These are phyloP conservation scores for Potamarius usumacintae DNA, from an alignment of 2,113 vertebrate genomes.

Conservation along the genomic window DNA sequence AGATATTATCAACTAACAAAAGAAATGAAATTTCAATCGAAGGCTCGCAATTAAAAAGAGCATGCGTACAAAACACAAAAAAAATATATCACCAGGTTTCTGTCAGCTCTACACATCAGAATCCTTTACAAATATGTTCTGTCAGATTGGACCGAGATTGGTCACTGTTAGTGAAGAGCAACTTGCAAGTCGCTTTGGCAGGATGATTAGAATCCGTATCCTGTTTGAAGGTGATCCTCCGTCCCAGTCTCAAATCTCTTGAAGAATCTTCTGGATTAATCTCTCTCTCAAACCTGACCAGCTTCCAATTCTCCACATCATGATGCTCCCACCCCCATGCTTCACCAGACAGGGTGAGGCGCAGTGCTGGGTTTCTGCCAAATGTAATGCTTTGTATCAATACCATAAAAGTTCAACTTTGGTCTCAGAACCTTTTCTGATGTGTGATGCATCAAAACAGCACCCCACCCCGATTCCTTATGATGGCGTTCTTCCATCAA, in stretches of 20 bases:
- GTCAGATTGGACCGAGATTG: background rate
- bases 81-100: background rate
- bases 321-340: background rate
- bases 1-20: background rate
- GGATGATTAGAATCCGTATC: background rate
- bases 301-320: background rate
- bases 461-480: background rate
- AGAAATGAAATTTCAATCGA: background rate
- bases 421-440: background rate
- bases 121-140: background rate
- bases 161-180: background rate
- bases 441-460: too few species aligned
- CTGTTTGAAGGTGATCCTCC: background rate
- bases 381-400: background rate
- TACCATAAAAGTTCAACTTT: background rate
- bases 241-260: background rate
- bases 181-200: background rate
- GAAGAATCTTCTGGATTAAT: background rate
- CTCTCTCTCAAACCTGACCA: background rate
- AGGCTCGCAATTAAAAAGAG: background rate
- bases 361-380: background rate
- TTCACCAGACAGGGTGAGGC: background rate
- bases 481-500: background rate
- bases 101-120: background rate
- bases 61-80: background rate